Base-by-base conservation (phyloP, 2,113 vertebrate species). In the Tragelaphus strepsiceros region DNA sequence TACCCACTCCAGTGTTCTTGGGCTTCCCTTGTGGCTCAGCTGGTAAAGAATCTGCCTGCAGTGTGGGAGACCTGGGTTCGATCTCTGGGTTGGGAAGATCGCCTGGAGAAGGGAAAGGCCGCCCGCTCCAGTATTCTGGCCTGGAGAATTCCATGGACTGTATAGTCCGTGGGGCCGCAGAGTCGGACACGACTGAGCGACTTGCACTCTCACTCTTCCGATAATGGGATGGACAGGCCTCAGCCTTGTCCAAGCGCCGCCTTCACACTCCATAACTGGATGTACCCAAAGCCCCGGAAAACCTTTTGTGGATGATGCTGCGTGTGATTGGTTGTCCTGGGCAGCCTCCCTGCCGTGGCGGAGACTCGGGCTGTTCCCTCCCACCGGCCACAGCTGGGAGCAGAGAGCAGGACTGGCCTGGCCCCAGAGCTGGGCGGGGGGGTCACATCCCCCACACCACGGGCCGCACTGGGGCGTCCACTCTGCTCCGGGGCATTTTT, bases 221-320 rank as follows among this genome's bases (percentile, higher is more conserved):
- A 16, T 1, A 43, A 19, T 0, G 15, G 22, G 30, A 35, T 5
- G 51, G 17, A 2, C 0, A 1, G 32, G n/a, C 35, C 67, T 56
- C 15, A 0, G 46, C 6, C 39, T 28, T 5, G 30, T 19, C 39
- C 0, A 2, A 17, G 21, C 1, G 1, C 56, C 2, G 6, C 19
- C 21, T 12, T 2, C 58, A 7, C 74, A 7, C 14, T 7, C 16
- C 3, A 1, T 7, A 4, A 16, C 71, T 7, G 39, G 39, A n/a
- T 0, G 74, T 1, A 3, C 39, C 14, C 22, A 28, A 19, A 59
- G 71, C 30, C 11, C 90, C 11, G 1, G 51, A 39, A 43, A 30
- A 0, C 58, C 58, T 32, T 53, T 53, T 15, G 14, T 7, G 8
- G 24, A 35, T 3, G 16, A 30, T 0, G 4, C 15, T 51, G 77